phyloP scores from a whole-genome alignment of 2,113 vertebrate genomes.

The Ochotona princeps region DNA sequence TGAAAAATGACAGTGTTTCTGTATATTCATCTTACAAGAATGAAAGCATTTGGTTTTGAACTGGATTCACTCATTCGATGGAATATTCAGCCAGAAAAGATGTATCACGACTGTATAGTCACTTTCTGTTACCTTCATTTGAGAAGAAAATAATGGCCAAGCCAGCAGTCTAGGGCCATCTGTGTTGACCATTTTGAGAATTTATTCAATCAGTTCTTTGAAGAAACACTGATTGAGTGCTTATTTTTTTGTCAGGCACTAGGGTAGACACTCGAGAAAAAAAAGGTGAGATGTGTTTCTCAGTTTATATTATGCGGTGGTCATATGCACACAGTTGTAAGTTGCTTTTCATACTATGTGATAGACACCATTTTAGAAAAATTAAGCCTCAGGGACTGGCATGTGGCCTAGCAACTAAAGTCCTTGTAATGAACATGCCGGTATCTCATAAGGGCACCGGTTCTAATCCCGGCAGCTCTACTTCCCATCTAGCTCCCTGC shows the following conservation, averaged over 20 bases:
- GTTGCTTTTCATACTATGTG: background rate
- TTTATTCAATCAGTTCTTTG: background rate
- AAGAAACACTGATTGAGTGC: conserved; percentile 17
- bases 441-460: no score
- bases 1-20: conserved; percentile 2
- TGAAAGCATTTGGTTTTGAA: conserved; percentile 10
- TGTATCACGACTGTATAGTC: conserved; percentile 1
- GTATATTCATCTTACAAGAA: background rate
- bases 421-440: no score
- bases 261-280: background rate
- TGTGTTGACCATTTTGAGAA: background rate
- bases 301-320: background rate
- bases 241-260: background rate
- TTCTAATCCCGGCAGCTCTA: no score
- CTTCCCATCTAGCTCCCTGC: no score
- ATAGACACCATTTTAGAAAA: background rate
- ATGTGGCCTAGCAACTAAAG: no score
- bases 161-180: background rate
- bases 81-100: conserved; percentile 20
- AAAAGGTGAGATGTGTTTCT: background rate
- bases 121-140: conserved; percentile 23
- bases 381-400: background rate
- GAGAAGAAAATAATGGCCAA: background rate
- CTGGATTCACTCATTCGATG: background rate
- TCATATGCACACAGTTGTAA: background rate